Conservation (phyloP, 1,140 invertebrate genomes). For the Choristoneura fumiferana region DNA sequence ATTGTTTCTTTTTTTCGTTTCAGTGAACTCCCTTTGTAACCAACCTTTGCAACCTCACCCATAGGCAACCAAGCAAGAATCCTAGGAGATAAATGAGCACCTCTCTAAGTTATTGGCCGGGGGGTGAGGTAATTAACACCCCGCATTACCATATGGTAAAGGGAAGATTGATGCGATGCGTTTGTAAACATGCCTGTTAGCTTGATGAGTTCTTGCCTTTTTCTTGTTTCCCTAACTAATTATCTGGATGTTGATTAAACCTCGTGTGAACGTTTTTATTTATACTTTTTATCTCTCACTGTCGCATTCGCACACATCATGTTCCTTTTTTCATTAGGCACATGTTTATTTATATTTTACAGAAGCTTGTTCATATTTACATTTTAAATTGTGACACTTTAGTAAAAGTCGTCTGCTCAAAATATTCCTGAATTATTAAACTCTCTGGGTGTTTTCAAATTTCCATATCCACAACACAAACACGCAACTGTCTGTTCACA, state of each 20-base stretch:
- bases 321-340: background rate
- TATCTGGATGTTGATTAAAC: constrained; percentile 7
- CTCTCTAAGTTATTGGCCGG: constrained; percentile 36
- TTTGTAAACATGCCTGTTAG: background rate
- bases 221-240: background rate
- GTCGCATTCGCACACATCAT: background rate
- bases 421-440: no score
- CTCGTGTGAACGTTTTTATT: background rate
- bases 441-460: no score
- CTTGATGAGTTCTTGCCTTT: constrained; percentile 7
- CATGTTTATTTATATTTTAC: no score
- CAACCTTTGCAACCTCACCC: background rate
- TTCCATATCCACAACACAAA: no score
- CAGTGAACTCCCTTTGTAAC: background rate
- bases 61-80: background rate
- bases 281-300: background rate
- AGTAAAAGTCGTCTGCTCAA: no score
- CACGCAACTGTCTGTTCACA: no score
- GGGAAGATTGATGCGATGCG: constrained; percentile 7
- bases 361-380: no score
- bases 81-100: constrained; percentile 6
- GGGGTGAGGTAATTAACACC: constrained; percentile 21
- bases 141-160: constrained; percentile 21
- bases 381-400: no score
- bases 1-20: no score